Evolutionary conservation across 2,888 invertebrate genomes (phyloP).

Genomic region (Pasiphila rectangulata): DNA sequence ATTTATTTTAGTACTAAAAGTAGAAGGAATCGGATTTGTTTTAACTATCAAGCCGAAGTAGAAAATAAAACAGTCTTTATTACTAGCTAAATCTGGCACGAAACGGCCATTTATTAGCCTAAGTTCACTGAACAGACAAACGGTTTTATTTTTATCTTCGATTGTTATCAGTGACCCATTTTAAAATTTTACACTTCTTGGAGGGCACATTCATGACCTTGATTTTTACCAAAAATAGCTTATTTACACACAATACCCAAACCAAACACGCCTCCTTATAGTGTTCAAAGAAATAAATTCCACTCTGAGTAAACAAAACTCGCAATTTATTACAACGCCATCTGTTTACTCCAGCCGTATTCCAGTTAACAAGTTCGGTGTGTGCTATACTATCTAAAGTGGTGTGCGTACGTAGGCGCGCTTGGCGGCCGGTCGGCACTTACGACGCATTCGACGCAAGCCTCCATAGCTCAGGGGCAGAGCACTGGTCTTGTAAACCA

Average conservation of each 20-base stretch:
- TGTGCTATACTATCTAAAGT: slow-evolving; percentile 26
- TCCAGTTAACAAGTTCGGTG: slow-evolving; percentile 17
- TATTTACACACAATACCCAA: not conserved
- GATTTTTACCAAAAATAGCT: not conserved
- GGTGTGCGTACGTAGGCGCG: slow-evolving; percentile 41
- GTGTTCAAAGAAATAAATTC: slow-evolving; percentile 1
- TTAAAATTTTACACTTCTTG: no score
- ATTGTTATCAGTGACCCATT: slow-evolving; percentile 2
- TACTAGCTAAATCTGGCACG: not conserved
- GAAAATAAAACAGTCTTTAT: not conserved
- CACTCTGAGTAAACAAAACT: slow-evolving; percentile 9
- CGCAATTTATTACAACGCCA: slow-evolving; percentile 43
- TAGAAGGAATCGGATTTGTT: not conserved
- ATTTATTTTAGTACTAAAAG: not conserved
- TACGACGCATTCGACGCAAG: slow-evolving; percentile 46
- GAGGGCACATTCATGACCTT: no score
- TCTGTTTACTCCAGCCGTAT: slow-evolving; percentile 39
- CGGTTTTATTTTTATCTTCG: not conserved
- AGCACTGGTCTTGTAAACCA: slow-evolving; percentile 83
- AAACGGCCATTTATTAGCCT: not conserved
- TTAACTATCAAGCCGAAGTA: no score
- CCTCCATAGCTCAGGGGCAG: slow-evolving; percentile 82
- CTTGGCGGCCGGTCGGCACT: slow-evolving; percentile 52
- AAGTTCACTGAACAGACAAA: no score
- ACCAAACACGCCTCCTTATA: not conserved